A percentile compares a stretch with the other conserved stretches of the same genome.
Conservation (phyloP, 2,113 vertebrate genomes). For the Dipodomys spectabilis region DNA sequence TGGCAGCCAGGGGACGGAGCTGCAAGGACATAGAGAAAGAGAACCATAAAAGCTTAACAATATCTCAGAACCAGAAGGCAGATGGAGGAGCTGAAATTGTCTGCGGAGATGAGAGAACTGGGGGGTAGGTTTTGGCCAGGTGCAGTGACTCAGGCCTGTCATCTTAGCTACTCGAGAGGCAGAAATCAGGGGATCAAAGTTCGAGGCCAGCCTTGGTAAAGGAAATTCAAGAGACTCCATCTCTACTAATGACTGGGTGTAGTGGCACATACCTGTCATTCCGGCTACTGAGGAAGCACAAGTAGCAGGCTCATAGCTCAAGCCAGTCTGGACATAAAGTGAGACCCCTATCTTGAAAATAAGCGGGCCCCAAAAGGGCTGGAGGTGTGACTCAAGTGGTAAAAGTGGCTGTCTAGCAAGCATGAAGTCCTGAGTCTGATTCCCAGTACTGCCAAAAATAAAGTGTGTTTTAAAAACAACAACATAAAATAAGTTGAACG, state of each 20-base stretch:
- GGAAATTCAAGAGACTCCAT: no score
- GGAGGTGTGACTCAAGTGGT: background rate
- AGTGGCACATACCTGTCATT: background rate
- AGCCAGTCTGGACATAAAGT: background rate
- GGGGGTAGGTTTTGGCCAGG: rapidly evolving
- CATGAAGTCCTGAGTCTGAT: background rate
- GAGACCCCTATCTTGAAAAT: background rate
- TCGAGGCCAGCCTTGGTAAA: no score
- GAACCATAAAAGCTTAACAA: background rate
- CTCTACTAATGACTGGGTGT: no score
- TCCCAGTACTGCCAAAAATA: background rate
- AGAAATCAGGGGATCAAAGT: no score
- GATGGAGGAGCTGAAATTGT: background rate
- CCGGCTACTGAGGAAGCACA: background rate
- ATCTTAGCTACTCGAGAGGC: no score
- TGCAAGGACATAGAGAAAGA: background rate
- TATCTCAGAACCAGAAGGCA: background rate
- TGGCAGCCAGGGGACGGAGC: constrained; percentile 34
- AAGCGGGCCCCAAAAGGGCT: no score
- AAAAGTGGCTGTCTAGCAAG: background rate
- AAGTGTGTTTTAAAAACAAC: no score
- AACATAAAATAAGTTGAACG: no score
- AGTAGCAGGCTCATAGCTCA: no score
- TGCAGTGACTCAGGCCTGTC: background rate
- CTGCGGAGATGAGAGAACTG: background rate